Evolutionary conservation across 1,140 invertebrate genomes (phyloP).

Genomic region (Macrotrachela quadricornifera): DNA sequence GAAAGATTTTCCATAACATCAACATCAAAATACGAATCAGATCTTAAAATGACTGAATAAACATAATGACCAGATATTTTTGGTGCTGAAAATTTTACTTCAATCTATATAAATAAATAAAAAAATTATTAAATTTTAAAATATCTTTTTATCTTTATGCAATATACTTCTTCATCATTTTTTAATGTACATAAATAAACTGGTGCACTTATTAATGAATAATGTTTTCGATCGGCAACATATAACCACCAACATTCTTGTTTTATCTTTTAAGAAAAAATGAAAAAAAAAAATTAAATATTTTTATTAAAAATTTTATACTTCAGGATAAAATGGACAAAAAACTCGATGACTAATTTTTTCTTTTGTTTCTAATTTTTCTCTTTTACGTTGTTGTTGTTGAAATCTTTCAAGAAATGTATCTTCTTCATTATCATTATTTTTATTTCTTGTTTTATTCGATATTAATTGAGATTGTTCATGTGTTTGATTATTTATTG

Average conservation of each 20-base stretch:
- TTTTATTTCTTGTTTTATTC: constrained; percentile 13
- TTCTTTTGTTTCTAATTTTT: constrained; percentile 70
- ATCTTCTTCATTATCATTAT: constrained; percentile 30
- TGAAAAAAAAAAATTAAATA: background rate
- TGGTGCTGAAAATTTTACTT: constrained; percentile 84
- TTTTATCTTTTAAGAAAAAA: constrained; percentile 45
- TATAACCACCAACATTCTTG: constrained; percentile 99
- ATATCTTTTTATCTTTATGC: no score
- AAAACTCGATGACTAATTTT: constrained; percentile 82
- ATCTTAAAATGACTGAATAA: constrained; percentile 73
- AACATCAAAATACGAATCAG: constrained; percentile 62
- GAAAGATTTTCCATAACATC: constrained; percentile 15
- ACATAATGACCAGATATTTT: constrained; percentile 70
- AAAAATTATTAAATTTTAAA: no score
- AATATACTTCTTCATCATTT: constrained; percentile 36
- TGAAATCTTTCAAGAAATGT: constrained; percentile 37
- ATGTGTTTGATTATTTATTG: background rate
- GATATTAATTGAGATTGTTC: constrained; percentile 13
- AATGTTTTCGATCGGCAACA: constrained; percentile 73
- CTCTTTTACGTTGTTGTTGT: constrained; percentile 45
- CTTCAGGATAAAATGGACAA: constrained; percentile 75
- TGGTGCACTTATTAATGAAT: constrained; percentile 67
- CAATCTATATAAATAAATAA: no score
- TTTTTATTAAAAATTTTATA: constrained; percentile 18
- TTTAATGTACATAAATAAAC: constrained; percentile 50